Evolutionary conservation across 1,140 invertebrate genomes (phyloP), one percentile per base, ranked within the genome.

Genomic region (Harpegnathos saltator): DNA sequence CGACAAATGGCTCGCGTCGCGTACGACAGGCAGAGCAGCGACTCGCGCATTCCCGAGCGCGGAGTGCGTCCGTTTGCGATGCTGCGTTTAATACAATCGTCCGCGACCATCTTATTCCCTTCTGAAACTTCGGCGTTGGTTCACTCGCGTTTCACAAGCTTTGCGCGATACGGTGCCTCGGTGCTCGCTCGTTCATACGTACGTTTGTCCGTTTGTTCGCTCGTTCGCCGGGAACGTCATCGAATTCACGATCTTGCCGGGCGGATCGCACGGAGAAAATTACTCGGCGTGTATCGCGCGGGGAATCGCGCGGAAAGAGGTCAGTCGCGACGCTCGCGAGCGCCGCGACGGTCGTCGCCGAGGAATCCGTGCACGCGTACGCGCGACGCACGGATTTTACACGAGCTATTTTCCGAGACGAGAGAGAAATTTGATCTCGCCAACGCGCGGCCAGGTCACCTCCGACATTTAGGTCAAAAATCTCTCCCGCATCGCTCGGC

Each of bases 391-490:
- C n/a, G 59, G 71, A 83, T 83, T 71, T 83, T 50, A 14, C 44
- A 56, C 84, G 33, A 71, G 26, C 52, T 80, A 59, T 71, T 75
- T 29, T 75, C 17, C n/a, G 33, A 24, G 29, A 48, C 65, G 62
- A 69, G 22, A 69, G 22, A 61, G 81, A 74, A 85, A 82, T 82
- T 61, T 82, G 61, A 85, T 58, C 62, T 48, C 29, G 54, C 29
- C 61, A 72, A 59, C 69, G 75, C 69, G 75, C 71, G 66, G 75
- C 69, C 85, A 56, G 82, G 54, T 69, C 73, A 83, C 82, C 69
- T 81, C 83, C 87, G 86, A 88, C 85, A 93, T 93, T 89, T 93
- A 83, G 93, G 93, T 94, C 92, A 93, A 90, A 90, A 91, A 90
- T 85, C 90, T 92, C 93, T 93, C 92, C 93, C 92, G 89, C 92